These are phyloP conservation scores for Carassius gibelio DNA, from an alignment of 2,113 vertebrate species.

Conservation along the genomic window DNA sequence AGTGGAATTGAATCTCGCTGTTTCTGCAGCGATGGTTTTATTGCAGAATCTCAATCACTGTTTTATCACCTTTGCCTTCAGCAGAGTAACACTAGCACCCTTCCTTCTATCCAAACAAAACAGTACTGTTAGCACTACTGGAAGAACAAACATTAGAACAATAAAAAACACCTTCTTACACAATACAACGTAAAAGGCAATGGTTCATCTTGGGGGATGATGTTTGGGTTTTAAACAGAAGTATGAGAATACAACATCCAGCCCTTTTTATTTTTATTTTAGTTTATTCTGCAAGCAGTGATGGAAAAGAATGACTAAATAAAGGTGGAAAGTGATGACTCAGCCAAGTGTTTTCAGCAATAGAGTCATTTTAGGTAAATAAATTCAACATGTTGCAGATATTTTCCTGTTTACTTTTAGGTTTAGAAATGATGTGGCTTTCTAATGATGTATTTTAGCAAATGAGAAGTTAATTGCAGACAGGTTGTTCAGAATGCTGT, in stretches of 20 bases:
- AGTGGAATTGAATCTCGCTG: conserved; percentile 44
- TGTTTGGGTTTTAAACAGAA: neutral
- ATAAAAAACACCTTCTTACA: conserved; percentile 1
- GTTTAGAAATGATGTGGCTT: conserved; percentile 13
- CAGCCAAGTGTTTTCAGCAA: neutral
- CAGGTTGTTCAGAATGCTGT: neutral
- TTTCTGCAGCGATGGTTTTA: conserved; percentile 48
- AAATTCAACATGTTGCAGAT: neutral
- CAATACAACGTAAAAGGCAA: neutral
- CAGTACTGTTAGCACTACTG: neutral
- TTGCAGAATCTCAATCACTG: conserved; percentile 53
- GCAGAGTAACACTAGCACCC: conserved; percentile 11
- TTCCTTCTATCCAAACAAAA: neutral
- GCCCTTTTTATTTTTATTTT: neutral
- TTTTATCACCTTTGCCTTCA: conserved; percentile 58
- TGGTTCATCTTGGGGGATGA: neutral
- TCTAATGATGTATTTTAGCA: conserved; percentile 6
- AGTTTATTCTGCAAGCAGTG: neutral
- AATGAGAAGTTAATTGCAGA: conserved; percentile 31
- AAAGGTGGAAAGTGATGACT: neutral
- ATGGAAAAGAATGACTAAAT: neutral
- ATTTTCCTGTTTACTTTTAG: neutral
- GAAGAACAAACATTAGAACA: conserved; percentile 33
- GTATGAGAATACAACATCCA: neutral
- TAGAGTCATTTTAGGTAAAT: neutral